phyloP scores from a whole-genome alignment of 2,888 invertebrate species.

The Tiphia femorata region DNA sequence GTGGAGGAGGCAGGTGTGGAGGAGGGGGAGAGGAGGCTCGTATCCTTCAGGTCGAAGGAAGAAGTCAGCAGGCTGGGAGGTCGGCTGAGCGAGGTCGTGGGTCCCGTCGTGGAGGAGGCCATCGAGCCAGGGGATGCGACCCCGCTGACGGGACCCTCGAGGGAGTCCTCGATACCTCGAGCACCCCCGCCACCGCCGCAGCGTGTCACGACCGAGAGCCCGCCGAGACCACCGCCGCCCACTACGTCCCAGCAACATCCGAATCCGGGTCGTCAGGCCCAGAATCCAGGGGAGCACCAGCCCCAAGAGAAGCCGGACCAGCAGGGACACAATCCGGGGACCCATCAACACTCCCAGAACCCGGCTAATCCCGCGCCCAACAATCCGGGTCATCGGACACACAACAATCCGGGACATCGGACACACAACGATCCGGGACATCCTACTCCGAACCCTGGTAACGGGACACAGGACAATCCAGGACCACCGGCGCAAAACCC shows the following conservation, averaged over 20 bases:
- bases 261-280: constrained; percentile 20
- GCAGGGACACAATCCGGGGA: constrained; percentile 11
- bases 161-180: constrained; percentile 72
- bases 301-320: constrained; percentile 7
- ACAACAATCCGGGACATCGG: constrained; percentile 11
- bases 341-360: constrained; percentile 9
- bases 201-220: constrained; percentile 52
- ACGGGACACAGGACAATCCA: constrained; percentile 25
- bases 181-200: constrained; percentile 55
- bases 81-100: constrained; percentile 68
- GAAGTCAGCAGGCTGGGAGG: constrained; percentile 68
- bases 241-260: constrained; percentile 39
- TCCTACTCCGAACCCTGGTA: constrained; percentile 14
- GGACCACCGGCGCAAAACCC: constrained; percentile 9
- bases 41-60: constrained; percentile 45
- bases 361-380: constrained; percentile 5
- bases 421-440: constrained; percentile 17
- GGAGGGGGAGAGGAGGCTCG: constrained; percentile 25
- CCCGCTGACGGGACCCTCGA: constrained; percentile 68
- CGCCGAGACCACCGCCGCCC: constrained; percentile 57
- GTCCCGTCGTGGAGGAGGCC: constrained; percentile 69
- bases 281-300: constrained; percentile 20
- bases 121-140: constrained; percentile 67
- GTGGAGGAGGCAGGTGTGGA: neutral
- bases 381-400: constrained; percentile 9